Conservation (phyloP, 2,113 vertebrate genomes). For the Istiophorus platypterus region DNA sequence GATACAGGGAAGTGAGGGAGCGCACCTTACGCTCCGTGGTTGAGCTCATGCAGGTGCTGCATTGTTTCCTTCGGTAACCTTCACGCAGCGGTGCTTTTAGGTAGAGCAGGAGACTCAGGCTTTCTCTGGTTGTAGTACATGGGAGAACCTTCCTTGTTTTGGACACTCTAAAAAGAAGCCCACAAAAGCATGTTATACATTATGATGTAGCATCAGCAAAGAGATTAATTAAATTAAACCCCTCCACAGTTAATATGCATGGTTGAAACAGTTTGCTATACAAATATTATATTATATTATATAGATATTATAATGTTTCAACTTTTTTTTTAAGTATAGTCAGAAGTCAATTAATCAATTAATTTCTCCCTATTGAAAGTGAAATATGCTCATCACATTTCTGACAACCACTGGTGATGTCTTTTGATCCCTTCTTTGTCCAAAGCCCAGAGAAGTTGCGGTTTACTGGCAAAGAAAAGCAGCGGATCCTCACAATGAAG, state of each 20-base stretch:
- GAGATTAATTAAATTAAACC: not conserved
- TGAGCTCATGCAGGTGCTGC: not conserved
- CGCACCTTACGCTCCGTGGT: not conserved
- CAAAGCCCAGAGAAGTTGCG: not conserved
- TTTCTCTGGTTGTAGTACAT: not conserved
- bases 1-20: not conserved
- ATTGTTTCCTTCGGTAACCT: not conserved
- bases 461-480: not conserved
- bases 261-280: too few species aligned
- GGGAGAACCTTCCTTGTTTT: too few species aligned
- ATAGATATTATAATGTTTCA: too few species aligned
- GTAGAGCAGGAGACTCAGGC: constrained; percentile 1
- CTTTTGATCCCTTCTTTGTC: too few species aligned
- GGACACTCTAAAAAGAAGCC: too few species aligned
- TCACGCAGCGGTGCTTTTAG: not conserved
- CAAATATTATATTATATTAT: too few species aligned
- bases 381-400: too few species aligned
- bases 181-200: too few species aligned
- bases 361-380: too few species aligned
- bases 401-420: too few species aligned
- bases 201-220: not conserved
- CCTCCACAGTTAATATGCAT: not conserved
- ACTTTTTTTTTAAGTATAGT: too few species aligned
- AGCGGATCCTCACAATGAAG: not conserved
- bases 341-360: too few species aligned